Evolutionary conservation across 2,113 vertebrate genomes (phyloP).

Genomic region (Oreochromis spilurus): DNA sequence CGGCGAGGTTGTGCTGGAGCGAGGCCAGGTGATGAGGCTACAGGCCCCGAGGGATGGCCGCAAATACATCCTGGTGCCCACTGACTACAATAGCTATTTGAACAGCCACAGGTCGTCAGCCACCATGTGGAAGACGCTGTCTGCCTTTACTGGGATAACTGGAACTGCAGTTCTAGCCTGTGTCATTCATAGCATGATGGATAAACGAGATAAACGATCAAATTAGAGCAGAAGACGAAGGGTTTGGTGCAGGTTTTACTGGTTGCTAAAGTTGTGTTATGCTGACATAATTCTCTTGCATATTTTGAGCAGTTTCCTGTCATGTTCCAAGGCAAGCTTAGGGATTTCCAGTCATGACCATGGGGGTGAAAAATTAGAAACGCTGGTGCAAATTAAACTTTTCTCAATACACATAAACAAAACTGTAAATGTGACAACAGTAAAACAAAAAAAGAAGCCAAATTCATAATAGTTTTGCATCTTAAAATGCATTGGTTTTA

Average conservation of each 20-base stretch:
- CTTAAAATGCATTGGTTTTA: background rate
- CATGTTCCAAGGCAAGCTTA: background rate
- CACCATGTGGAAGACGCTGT: conserved; percentile 65
- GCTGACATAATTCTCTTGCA: background rate
- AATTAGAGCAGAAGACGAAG: background rate
- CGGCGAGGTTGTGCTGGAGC: conserved; percentile 74
- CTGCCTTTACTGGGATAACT: conserved; percentile 47
- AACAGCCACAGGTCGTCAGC: conserved; percentile 62
- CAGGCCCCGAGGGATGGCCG: conserved; percentile 65
- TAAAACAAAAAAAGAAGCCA: background rate
- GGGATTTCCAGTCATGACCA: background rate
- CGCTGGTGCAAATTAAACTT: background rate
- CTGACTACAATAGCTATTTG: conserved; percentile 64
- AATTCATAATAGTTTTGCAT: background rate
- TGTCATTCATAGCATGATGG: conserved; percentile 2
- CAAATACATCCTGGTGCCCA: conserved; percentile 56
- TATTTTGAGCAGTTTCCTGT: background rate
- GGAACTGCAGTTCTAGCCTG: conserved; percentile 49
- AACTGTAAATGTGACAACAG: background rate
- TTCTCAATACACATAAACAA: background rate
- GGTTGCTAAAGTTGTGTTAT: background rate
- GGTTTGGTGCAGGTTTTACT: background rate
- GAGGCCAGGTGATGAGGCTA: conserved; percentile 56
- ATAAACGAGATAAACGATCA: conserved; percentile 11
- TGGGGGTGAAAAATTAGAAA: background rate